Percentiles rank a stretch among this genome's conserved stretches.
These are phyloP conservation scores for Entomobrya multifasciata DNA, from an alignment of 2,888 invertebrate genomes.

Conservation along the genomic window DNA sequence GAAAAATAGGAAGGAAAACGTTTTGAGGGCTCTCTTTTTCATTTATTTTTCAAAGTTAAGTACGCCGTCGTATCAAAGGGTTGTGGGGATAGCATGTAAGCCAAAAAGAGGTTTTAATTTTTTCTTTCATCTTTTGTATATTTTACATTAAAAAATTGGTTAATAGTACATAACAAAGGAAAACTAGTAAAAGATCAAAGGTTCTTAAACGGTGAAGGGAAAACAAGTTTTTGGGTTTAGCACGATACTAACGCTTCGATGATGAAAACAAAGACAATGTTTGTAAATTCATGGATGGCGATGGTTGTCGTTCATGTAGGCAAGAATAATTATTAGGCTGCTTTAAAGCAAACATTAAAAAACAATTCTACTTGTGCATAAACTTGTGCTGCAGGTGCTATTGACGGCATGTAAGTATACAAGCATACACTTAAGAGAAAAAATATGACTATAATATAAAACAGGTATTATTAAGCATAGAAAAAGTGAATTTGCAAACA, in stretches of 20 bases:
- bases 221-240: slow-evolving; percentile 27
- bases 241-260: neutral
- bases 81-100: too few species aligned
- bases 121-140: neutral
- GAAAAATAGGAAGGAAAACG: neutral
- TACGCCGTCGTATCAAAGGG: too few species aligned
- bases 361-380: neutral
- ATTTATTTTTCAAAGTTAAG: too few species aligned
- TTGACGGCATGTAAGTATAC: neutral
- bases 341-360: slow-evolving; percentile 51
- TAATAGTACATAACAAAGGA: slow-evolving; percentile 15
- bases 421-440: too few species aligned
- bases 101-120: slow-evolving; percentile 6
- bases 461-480: slow-evolving; percentile 18
- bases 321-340: slow-evolving; percentile 13
- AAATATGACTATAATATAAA: neutral
- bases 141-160: slow-evolving; percentile 27
- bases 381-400: slow-evolving; percentile 19
- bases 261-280: neutral
- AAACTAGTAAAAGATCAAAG: slow-evolving; percentile 8
- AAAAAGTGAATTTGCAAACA: slow-evolving; percentile 14
- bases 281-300: neutral
- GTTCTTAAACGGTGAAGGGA: neutral
- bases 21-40: neutral
- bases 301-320: slow-evolving; percentile 8